Percentiles rank a stretch among this genome's conserved stretches.
These are phyloP conservation scores for Bombus turneri DNA, from an alignment of 1,140 invertebrate genomes.

Conservation along the genomic window DNA sequence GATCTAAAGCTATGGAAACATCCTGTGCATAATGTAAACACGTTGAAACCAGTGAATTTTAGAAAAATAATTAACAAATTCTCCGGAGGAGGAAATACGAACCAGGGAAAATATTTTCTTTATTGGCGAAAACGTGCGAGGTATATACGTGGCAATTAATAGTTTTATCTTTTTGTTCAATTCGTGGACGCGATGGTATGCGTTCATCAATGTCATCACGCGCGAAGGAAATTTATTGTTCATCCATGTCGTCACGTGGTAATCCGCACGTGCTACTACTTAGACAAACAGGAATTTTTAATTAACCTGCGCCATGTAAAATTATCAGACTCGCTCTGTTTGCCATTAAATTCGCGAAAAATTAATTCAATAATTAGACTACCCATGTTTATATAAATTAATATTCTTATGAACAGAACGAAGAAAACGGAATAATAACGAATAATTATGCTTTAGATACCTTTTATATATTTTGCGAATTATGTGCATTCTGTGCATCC, in stretches of 20 bases:
- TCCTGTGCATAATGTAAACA: neutral
- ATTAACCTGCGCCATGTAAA: neutral
- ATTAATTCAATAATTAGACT: neutral
- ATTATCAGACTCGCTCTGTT: neutral
- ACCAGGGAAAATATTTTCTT: neutral
- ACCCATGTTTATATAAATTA: neutral
- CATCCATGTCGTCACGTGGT: neutral
- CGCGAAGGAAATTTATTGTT: constrained; percentile 24
- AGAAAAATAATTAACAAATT: constrained; percentile 3
- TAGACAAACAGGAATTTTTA: neutral
- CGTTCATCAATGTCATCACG: constrained; percentile 1
- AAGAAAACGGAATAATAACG: neutral
- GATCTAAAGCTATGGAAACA: neutral
- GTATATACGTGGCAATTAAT: neutral
- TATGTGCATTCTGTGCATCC: neutral
- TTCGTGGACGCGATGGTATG: no score
- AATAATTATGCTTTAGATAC: neutral
- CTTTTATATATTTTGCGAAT: neutral
- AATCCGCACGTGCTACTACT: neutral
- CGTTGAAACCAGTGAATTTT: neutral
- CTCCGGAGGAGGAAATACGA: no score
- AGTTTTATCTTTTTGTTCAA: neutral
- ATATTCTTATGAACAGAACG: neutral
- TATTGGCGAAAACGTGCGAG: neutral
- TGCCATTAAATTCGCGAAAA: neutral